Evolutionary conservation across 2,888 invertebrate species (phyloP), one percentile per base, ranked within the genome.

Genomic region (Leucozona laternaria): DNA sequence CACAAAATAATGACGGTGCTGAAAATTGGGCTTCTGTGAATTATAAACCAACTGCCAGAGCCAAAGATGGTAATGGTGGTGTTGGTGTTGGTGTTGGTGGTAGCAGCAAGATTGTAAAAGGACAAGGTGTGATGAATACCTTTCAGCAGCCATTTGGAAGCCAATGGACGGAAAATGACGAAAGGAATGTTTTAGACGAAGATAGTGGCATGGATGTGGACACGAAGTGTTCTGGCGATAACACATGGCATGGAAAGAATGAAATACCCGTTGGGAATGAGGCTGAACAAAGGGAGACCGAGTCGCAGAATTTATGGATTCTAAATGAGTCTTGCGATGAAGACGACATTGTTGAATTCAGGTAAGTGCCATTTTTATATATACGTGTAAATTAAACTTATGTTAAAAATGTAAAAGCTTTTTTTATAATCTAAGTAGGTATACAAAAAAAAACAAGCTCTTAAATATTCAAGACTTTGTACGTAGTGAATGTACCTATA

Each of bases 311-410:
- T 72, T 89, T 90, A 68, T 91, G 91, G 91, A 89, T 90, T 85
- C 58, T 90, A 48, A 90, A 91, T 81, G 90, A 91, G 81, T 88
- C 88, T 83, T 91, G 91, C 70, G 89, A 90, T 66, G 89, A 89
- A 53, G 89, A 89, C 48, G 90, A 90, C 55, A 84, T 88, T 73
- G 88, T 90, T 70, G 89, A 90, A 75, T 91, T 91, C 89, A 90
- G 90, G 91, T 91, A 84, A 89, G 85, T 81, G 43, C 8, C 17
- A 20, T 20, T 28, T 28, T 60, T 53, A n/a, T 7, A 31, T 10
- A 0, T 34, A 6, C 20, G 20, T 6, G 4, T 11, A n/a, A 40
- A 2, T 34, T 11, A 22, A 8, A 60, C 2, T 43, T 11, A 37
- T 20, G 11, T 1, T 58, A 20, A 17, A 22, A 50, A 20, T 8